Percentiles rank a stretch among this genome's conserved stretches.
Conservation (phyloP, 1,140 invertebrate genomes). For the Bombyx mandarina region DNA sequence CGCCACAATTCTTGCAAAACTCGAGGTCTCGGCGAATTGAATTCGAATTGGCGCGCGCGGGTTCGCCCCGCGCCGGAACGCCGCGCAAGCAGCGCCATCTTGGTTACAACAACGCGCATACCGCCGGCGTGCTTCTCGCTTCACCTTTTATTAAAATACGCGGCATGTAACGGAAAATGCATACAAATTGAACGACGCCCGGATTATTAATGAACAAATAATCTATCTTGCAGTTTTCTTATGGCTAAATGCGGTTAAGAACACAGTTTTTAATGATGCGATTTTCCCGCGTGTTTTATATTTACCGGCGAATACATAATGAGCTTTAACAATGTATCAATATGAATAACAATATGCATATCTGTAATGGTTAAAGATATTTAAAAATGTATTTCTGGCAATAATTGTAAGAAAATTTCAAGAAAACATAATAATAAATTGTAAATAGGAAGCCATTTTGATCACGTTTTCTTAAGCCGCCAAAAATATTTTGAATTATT, state of each 20-base stretch:
- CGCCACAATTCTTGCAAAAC: constrained; percentile 48
- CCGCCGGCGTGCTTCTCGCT: constrained; percentile 57
- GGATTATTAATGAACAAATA: background rate
- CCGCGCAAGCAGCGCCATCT: constrained; percentile 63
- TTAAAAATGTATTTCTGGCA: background rate
- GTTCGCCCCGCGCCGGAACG: constrained; percentile 61
- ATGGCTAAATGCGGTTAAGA: no score
- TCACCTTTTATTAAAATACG: constrained; percentile 25
- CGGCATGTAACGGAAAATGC: constrained; percentile 20
- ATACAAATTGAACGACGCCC: constrained; percentile 11
- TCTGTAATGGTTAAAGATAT: background rate
- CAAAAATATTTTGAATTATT: constrained; percentile 32
- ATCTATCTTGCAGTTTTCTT: background rate
- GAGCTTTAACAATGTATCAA: constrained; percentile 28
- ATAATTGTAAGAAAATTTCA: constrained; percentile 20
- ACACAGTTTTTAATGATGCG: background rate
- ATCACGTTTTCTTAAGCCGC: constrained; percentile 62
- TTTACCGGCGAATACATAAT: constrained; percentile 27
- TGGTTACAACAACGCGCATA: constrained; percentile 32
- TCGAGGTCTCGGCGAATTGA: constrained; percentile 48
- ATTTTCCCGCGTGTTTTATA: constrained; percentile 58
- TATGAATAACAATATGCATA: constrained; percentile 14
- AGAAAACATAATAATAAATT: constrained; percentile 22
- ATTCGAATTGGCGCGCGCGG: constrained; percentile 62
- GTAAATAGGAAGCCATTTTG: constrained; percentile 68